These are phyloP conservation scores for Plutomurus gul DNA, from an alignment of 1,140 invertebrate genomes.

Conservation along the genomic window DNA sequence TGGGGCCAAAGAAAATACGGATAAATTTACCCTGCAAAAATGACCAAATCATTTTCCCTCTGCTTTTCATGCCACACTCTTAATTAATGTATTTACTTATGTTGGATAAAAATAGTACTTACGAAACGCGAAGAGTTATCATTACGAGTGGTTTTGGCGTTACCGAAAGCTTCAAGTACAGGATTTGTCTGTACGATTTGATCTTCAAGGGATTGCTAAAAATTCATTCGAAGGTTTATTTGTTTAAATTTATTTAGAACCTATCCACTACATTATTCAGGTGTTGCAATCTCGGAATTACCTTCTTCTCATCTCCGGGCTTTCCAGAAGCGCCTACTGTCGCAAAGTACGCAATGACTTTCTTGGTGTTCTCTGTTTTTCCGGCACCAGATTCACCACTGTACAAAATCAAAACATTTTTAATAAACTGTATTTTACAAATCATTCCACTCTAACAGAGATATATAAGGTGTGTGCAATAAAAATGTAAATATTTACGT, in stretches of 20 bases:
- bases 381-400: conserved; percentile 69
- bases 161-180: conserved; percentile 68
- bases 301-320: conserved; percentile 53
- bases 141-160: conserved; percentile 68
- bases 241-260: too few relatives aligned
- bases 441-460: not conserved
- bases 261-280: too few relatives aligned
- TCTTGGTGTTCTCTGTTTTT: conserved; percentile 70
- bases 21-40: conserved; percentile 99
- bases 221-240: too few relatives aligned
- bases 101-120: not conserved
- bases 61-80: too few relatives aligned
- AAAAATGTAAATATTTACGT: conserved; percentile 58
- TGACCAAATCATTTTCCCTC: too few relatives aligned
- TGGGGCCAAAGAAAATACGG: conserved; percentile 95
- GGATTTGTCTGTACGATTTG: conserved; percentile 69
- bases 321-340: conserved; percentile 58
- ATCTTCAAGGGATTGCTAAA: conserved; percentile 60
- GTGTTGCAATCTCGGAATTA: not conserved
- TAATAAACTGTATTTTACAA: not conserved
- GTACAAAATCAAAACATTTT: not conserved
- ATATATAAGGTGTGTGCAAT: not conserved
- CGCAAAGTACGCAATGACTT: conserved; percentile 66
- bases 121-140: conserved; percentile 67
- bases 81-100: not conserved